Conservation (phyloP, 92 coral and sea anemone species). For the Montipora capitata region DNA sequence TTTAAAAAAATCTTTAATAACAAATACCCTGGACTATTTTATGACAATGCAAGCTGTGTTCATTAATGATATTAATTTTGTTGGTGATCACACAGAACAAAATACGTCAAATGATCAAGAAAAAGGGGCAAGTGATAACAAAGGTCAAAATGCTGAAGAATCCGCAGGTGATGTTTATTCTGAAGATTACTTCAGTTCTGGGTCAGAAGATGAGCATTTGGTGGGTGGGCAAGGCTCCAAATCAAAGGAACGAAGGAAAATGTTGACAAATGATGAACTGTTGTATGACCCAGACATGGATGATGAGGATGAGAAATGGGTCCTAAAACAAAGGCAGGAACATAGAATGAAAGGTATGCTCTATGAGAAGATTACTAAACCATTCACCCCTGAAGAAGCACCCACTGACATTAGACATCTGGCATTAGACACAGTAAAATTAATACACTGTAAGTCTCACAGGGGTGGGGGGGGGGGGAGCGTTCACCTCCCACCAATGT, state of each 20-base stretch:
- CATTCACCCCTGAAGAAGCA: too few species aligned
- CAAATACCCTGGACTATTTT: too few species aligned
- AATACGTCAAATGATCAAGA: neutral
- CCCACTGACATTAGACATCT: too few species aligned
- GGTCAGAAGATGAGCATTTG: conserved; percentile 93
- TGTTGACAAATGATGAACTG: conserved; percentile 87
- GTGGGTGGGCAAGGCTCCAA: conserved; percentile 96
- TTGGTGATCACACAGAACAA: neutral
- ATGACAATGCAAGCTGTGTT: too few species aligned
- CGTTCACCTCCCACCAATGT: too few species aligned
- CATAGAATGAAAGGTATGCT: conserved; percentile 77
- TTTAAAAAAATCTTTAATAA: too few species aligned
- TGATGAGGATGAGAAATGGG: conserved; percentile 97
- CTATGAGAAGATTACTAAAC: too few species aligned
- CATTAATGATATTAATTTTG: neutral
- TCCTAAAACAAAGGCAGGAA: conserved; percentile 80
- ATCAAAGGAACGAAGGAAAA: conserved; percentile 88
- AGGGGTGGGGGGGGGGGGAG: too few species aligned
- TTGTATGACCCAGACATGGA: conserved; percentile 99
- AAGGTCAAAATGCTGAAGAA: conserved; percentile 3
- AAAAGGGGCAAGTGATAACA: neutral
- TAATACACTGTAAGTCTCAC: too few species aligned
- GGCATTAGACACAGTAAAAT: too few species aligned
- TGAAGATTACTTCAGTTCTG: conserved; percentile 97
- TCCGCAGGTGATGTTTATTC: conserved; percentile 62